Base-by-base conservation (phyloP, 1,140 invertebrate genomes). In the Drosophila sp. region DNA sequence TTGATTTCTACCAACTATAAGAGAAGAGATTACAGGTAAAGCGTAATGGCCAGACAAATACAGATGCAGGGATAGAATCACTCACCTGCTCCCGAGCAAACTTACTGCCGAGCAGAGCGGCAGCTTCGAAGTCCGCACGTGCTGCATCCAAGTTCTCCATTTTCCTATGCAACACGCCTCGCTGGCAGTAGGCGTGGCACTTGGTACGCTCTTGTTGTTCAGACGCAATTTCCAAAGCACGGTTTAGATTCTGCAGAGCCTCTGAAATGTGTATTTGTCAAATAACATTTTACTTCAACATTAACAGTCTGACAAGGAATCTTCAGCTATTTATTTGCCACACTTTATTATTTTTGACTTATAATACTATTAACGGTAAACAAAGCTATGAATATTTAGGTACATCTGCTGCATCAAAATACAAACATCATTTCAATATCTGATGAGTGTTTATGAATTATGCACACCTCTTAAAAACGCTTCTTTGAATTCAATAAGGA, bases 131-230 rank as follows among this genome's bases (percentile, higher is more conserved):
- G 87, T 98, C 96, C 6, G 81, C 70, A 40, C 92, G 93, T 0
- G 96, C 96, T 34, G 92, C 90, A 18, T 95, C 94, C 16, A 93
- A 91, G 38, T 93, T 91, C 9, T 93, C 93, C 57, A 94, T 87
- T 69, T 95, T 93, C 18, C 94, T 92, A 69, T 94, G 92, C 29
- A 97, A 92, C 40, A 96, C 91, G 1, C 94, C 97, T 56, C 96
- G 93, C 92, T 98, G 97, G 76, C 95, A 96, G 29, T 94, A 94
- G 0, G 96, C 96, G 83, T 96, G 95, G 64, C 94, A 94, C 13
- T 94, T 94, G 1, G 94, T 94, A 76, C 83, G 82, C 3, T 92
- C 93, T 18, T 95, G 94, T 11, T 94, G 94, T 2, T 94, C 94
- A 11, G 25, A 66, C 56, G 94, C 94, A 11, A 97, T 74, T 25